These are phyloP conservation scores for Jordanella pulchra DNA, from an alignment of 2,797 vertebrate species.

Conservation along the genomic window DNA sequence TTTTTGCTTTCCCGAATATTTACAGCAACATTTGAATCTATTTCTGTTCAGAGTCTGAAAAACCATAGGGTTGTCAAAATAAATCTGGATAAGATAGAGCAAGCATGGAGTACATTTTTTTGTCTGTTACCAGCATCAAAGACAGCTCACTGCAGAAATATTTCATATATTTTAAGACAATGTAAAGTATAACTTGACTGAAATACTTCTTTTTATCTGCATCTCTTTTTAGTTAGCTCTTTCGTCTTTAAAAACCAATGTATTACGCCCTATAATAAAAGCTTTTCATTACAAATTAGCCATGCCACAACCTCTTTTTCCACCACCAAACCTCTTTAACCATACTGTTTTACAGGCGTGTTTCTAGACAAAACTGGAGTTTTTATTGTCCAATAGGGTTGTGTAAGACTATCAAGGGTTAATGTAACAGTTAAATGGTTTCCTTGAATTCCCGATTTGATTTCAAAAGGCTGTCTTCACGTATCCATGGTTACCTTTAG, in stretches of 20 bases:
- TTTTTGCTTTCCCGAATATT: conserved; percentile 55
- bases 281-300: background rate
- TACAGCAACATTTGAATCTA: conserved; percentile 52
- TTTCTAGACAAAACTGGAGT: conserved; percentile 6
- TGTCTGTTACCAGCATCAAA: conserved; percentile 20
- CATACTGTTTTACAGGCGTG: background rate
- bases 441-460: conserved; percentile 36
- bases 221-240: conserved; percentile 7
- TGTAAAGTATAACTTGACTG: conserved; percentile 9
- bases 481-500: conserved; percentile 77
- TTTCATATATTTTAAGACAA: conserved; percentile 16
- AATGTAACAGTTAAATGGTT: conserved; percentile 46
- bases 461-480: conserved; percentile 58
- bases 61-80: conserved; percentile 38
- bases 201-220: conserved; percentile 2
- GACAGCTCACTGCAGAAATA: conserved; percentile 8
- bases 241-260: conserved; percentile 68
- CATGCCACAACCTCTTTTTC: background rate
- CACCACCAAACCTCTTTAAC: background rate
- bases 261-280: conserved; percentile 28
- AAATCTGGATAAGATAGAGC: conserved; percentile 36
- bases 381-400: conserved; percentile 17
- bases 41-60: conserved; percentile 45
- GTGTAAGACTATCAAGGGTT: conserved; percentile 42
- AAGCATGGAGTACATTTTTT: conserved; percentile 10